Evolutionary conservation across 2,888 invertebrate genomes (phyloP), one percentile per base, ranked within the genome.

Genomic region (Stramonita haemastoma): DNA sequence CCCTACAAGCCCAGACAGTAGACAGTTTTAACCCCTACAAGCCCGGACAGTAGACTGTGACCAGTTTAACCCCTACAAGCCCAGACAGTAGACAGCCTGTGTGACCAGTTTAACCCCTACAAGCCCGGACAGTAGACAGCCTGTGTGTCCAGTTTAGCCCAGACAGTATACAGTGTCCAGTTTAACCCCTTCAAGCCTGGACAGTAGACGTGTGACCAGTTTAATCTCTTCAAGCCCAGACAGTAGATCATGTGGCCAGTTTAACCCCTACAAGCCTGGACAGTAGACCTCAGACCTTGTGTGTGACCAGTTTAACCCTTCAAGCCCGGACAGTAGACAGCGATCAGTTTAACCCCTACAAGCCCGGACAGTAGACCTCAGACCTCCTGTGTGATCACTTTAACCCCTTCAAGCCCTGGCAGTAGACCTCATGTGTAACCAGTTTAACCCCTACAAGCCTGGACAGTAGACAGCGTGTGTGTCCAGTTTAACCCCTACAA

Each of bases 381-480:
- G n/a, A n/a, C n/a, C n/a, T n/a, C n/a, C 89, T 95, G 92, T 94
- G 94, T 6, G 93, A 95, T 34, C 94, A 95, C 60, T 94, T 93
- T 89, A 95, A 95, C 90, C 95, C 95, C 11, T 95, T 95, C 91
- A 93, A 94, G 87, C 95, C 95, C n/a, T 95, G 95, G n/a, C 83
- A 95, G 87, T 95, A 90, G 91, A 46, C 46, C 8, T n/a, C n/a
- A 8, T 46, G 46, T 46, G 94, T 46, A 8, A 46, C 46, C 46
- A 5, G 4, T 46, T 46, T 46, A 46, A 46, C 46, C 8, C 46
- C 46, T 46, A 46, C 46, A 46, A 46, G 8, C 46, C 46, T 46
- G 46, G 46, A 46, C 46, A 46, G 46, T 46, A 46, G 46, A 46
- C 46, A 5, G 46, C 46, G 4, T 5, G 46, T n/a, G n/a, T 8